Evolutionary conservation across 2,113 vertebrate genomes (phyloP).

Genomic region (Megalops atlanticus): DNA sequence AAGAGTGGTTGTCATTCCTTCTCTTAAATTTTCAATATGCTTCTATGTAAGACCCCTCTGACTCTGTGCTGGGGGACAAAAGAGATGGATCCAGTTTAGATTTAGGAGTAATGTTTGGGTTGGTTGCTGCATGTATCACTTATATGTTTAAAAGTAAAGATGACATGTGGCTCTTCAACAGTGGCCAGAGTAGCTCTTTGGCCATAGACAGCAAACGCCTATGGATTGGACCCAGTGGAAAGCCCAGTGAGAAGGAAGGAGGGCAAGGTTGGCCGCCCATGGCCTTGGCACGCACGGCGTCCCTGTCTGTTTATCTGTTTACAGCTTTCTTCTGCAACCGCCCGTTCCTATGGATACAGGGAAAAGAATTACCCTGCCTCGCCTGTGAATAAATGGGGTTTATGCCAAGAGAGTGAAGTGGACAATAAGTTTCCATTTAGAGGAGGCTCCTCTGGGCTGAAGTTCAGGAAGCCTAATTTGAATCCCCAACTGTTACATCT

Average conservation of each 20-base stretch:
- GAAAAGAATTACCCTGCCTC: slow-evolving; percentile 10
- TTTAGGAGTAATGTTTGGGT: too few species aligned
- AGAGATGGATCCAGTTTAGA: too few species aligned
- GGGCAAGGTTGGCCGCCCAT: neutral
- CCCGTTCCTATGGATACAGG: slow-evolving; percentile 19
- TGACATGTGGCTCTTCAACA: too few species aligned
- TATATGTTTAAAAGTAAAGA: too few species aligned
- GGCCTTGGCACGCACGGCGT: neutral
- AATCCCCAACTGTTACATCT: neutral
- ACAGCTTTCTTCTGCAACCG: neutral
- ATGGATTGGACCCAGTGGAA: too few species aligned
- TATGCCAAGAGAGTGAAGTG: neutral
- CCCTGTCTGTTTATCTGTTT: neutral
- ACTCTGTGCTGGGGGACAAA: too few species aligned
- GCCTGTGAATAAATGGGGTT: neutral
- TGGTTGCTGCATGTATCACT: too few species aligned
- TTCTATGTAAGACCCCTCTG: too few species aligned
- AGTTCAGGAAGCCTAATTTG: neutral
- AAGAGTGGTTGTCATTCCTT: too few species aligned
- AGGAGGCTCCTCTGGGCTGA: neutral
- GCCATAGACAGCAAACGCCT: too few species aligned
- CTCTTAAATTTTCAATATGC: too few species aligned
- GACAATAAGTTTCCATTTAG: neutral
- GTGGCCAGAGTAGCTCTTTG: too few species aligned
- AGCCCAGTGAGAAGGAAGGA: neutral